phyloP scores from a whole-genome alignment of 2,113 vertebrate genomes.

The Ramphastos sulfuratus region DNA sequence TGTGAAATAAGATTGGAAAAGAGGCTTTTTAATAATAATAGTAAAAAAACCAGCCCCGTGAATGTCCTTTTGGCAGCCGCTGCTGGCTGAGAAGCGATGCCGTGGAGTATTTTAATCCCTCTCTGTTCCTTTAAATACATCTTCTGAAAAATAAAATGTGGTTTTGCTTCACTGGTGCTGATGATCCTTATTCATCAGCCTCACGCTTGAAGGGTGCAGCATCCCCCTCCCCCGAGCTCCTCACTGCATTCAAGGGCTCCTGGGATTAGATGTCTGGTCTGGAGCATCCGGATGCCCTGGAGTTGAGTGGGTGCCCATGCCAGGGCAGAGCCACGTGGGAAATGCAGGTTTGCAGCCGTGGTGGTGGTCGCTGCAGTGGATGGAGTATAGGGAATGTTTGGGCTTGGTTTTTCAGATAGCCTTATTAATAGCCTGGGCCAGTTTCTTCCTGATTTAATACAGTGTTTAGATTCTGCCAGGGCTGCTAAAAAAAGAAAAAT shows the following conservation, averaged over 20 bases:
- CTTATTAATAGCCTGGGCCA: not conserved
- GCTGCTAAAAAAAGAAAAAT: not conserved
- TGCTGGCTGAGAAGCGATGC: slow-evolving; percentile 48
- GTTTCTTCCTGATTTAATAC: not conserved
- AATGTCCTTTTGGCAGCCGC: slow-evolving; percentile 50
- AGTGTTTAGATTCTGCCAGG: not conserved
- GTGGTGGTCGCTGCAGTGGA: not conserved
- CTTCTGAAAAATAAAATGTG: not conserved
- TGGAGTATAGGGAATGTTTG: not conserved
- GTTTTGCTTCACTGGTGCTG: not conserved
- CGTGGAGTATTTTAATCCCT: slow-evolving; percentile 30
- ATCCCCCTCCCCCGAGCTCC: not conserved
- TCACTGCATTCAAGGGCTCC: not conserved
- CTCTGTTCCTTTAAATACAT: not conserved
- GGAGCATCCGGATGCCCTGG: not conserved
- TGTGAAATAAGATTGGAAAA: slow-evolving; percentile 49
- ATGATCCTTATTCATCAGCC: not conserved
- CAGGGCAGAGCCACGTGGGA: not conserved
- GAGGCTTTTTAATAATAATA: slow-evolving; percentile 56
- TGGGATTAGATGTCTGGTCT: not conserved
- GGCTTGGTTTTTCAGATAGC: not conserved
- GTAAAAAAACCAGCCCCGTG: not conserved
- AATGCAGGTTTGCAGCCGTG: not conserved
- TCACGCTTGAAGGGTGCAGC: not conserved
- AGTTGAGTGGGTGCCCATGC: not conserved